These are phyloP conservation scores for Caretta caretta DNA, from an alignment of 2,113 vertebrate genomes.

Conservation along the genomic window DNA sequence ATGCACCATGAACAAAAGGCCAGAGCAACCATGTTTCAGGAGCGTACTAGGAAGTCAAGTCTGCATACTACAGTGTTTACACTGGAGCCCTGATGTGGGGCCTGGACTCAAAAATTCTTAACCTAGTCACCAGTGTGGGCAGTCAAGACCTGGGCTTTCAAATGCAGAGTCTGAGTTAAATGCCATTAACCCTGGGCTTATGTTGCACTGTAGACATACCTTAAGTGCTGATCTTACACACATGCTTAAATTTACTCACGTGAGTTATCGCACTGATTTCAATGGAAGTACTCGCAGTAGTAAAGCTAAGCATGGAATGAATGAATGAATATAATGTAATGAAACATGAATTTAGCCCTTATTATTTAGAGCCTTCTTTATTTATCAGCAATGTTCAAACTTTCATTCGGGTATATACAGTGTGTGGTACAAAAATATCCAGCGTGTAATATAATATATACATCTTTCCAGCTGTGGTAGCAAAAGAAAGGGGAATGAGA, in stretches of 20 bases:
- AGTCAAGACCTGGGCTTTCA: background rate
- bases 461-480: background rate
- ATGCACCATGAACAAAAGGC: background rate
- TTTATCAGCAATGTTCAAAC: background rate
- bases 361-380: background rate
- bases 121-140: background rate
- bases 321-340: background rate
- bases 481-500: background rate
- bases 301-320: background rate
- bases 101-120: background rate
- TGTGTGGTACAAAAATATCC: background rate
- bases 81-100: background rate
- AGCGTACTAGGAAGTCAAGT: background rate
- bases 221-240: background rate
- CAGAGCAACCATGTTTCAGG: background rate
- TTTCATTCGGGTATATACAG: background rate
- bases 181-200: background rate
- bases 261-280: background rate
- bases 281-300: background rate
- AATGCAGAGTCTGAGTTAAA: background rate
- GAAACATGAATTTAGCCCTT: background rate
- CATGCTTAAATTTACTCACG: background rate
- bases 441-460: background rate
- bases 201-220: background rate
- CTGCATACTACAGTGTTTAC: background rate